Conservation (phyloP, 2,888 invertebrate genomes). For the Lasioglossum leucozonium region DNA sequence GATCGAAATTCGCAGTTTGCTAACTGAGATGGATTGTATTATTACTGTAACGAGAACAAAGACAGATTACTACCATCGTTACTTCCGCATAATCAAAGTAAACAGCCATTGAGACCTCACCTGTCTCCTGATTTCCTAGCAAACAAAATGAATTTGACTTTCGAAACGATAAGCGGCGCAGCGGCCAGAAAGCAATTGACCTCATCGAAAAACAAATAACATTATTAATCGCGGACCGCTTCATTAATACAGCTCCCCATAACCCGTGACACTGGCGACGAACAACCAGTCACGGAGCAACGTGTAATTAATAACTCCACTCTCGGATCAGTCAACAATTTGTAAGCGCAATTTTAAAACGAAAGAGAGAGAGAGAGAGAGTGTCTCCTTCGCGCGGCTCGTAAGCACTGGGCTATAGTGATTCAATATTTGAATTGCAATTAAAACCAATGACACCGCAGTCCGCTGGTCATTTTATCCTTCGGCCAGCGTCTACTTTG, state of each 20-base stretch:
- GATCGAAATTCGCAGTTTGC: background rate
- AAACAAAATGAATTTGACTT: background rate
- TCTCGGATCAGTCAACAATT: conserved; percentile 29
- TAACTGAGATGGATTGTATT: background rate
- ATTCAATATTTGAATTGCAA: conserved; percentile 58
- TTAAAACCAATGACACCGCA: conserved; percentile 52
- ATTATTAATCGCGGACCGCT: background rate
- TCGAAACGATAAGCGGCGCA: background rate
- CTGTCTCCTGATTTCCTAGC: background rate
- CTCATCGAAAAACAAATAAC: background rate
- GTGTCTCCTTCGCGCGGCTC: conserved; percentile 9
- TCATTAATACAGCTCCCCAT: background rate
- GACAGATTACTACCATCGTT: too few species aligned
- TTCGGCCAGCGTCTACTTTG: background rate
- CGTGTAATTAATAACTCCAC: conserved; percentile 40
- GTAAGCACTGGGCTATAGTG: conserved; percentile 1
- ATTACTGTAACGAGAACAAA: background rate
- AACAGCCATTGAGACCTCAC: background rate
- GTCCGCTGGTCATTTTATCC: conserved; percentile 34
- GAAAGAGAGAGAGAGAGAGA: conserved; percentile 23
- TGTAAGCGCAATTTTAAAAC: conserved; percentile 15
- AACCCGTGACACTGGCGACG: background rate
- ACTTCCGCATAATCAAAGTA: background rate
- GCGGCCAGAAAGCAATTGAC: background rate
- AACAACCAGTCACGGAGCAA: conserved; percentile 34